These are phyloP conservation scores for Perdita meconis DNA, from an alignment of 2,888 invertebrate species.

Conservation along the genomic window DNA sequence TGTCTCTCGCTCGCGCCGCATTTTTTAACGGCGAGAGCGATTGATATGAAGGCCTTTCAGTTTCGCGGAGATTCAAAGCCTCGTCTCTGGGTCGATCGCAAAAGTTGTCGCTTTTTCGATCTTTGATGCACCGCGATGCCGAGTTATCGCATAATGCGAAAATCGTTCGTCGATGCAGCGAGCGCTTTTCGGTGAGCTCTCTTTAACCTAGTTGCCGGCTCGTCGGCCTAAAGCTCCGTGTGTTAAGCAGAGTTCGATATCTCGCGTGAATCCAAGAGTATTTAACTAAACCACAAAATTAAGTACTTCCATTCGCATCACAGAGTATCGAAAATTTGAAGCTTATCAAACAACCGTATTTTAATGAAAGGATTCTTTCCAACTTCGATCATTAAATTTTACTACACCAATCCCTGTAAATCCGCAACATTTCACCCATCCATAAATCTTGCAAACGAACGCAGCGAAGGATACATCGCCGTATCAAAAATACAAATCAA, in stretches of 20 bases:
- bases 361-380: not conserved
- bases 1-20: not conserved
- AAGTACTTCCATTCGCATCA: too few species aligned
- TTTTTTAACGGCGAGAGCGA: conserved; percentile 7
- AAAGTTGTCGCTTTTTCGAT: conserved; percentile 17
- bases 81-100: conserved; percentile 10
- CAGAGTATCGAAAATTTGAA: too few species aligned
- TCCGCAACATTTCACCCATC: not conserved
- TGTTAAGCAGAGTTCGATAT: not conserved
- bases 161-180: not conserved
- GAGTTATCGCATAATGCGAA: not conserved
- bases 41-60: conserved; percentile 9
- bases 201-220: not conserved
- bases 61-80: conserved; percentile 19
- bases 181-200: conserved; percentile 4
- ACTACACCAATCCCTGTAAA: not conserved
- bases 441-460: not conserved
- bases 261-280: too few species aligned
- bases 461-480: not conserved
- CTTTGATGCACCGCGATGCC: conserved; percentile 20
- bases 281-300: too few species aligned
- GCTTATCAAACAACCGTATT: too few species aligned
- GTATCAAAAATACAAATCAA: conserved; percentile 1
- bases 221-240: not conserved
- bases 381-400: not conserved